Evolutionary conservation across 2,888 invertebrate species (phyloP).

Genomic region (Melanostoma scalare): DNA sequence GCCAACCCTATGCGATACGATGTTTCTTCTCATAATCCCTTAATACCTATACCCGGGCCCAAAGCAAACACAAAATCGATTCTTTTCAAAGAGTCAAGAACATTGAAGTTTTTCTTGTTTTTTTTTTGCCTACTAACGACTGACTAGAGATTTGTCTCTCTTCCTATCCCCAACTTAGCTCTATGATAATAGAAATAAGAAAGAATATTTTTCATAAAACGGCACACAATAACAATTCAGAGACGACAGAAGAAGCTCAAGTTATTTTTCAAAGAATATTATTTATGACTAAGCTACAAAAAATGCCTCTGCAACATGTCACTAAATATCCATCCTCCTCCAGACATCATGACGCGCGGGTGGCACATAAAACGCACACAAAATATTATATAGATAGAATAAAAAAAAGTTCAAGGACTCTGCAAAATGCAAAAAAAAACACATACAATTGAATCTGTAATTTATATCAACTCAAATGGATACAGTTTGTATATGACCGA

Average conservation of each 20-base stretch:
- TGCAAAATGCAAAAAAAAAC: constrained; percentile 12
- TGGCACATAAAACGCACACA: constrained; percentile 26
- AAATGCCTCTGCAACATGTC: constrained; percentile 51
- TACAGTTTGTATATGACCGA: constrained; percentile 19
- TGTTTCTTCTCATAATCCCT: constrained; percentile 49
- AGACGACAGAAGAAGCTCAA: constrained; percentile 18
- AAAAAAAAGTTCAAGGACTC: constrained; percentile 72
- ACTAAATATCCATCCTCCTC: constrained; percentile 35
- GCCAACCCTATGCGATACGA: constrained; percentile 18
- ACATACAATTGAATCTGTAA: constrained; percentile 67
- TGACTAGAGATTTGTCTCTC: constrained; percentile 8
- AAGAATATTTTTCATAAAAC: constrained; percentile 4
- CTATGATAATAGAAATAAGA: constrained; percentile 13
- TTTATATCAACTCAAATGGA: constrained; percentile 52
- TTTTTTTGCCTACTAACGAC: constrained; percentile 1
- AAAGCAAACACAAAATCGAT: constrained; percentile 58
- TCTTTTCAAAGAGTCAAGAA: constrained; percentile 70
- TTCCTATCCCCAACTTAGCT: constrained; percentile 13
- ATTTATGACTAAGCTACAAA: constrained; percentile 24
- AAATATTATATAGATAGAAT: constrained; percentile 3
- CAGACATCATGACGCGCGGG: constrained; percentile 64
- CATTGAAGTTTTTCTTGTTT: constrained; percentile 34
- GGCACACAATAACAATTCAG: constrained; percentile 30
- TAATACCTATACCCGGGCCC: constrained; percentile 25
- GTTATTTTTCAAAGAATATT: constrained; percentile 30